Evolutionary conservation across 1,140 invertebrate genomes (phyloP), one percentile per base, ranked within the genome.

Genomic region (Micrasema minimum): DNA sequence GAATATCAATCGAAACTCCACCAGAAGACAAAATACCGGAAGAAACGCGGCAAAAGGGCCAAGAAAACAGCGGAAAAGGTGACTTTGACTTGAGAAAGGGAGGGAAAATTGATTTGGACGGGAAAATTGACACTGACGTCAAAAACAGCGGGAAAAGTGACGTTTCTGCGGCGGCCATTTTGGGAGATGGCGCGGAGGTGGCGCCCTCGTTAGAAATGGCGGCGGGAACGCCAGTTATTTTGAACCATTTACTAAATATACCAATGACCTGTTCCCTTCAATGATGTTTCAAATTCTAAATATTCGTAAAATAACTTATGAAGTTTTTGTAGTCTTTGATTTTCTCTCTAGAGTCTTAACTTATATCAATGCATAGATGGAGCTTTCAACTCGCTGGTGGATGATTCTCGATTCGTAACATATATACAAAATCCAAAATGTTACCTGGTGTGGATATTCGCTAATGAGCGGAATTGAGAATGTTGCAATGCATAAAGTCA

Each of bases 191-290:
- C 57, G 64, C 20, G 53, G 65, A 74, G n/a, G 14, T 68, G 41
- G 72, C 48, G 31, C 72, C 72, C 2, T 38, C 72, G 41, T 77
- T 82, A 37, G 83, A 85, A 76, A 76, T 86, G 74, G 85, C 85
- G 71, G 85, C 85, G 12, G 85, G 85, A 20, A 85, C 84, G 14
- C 84, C 85, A 3, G 80, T 85, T 70, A 73, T 86, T 43, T 72
- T 86, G 72, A 83, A 86, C 72, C 85, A 85, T 75, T 81, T 85
- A 74, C 71, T 86, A 46, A 83, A 82, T 37, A 84, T 85, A 79
- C 85, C 83, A 50, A 72, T 85, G 72, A 78, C 84, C 11, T 86
- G 85, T 75, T 81, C 81, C 61, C 81, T 86, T 72, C 85, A 85
- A 81, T 86, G 73, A 75, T 75, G 65, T 7, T 14, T 45, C 16